Conservation (phyloP, 2,113 vertebrate species). For the Steatornis caripensis region DNA sequence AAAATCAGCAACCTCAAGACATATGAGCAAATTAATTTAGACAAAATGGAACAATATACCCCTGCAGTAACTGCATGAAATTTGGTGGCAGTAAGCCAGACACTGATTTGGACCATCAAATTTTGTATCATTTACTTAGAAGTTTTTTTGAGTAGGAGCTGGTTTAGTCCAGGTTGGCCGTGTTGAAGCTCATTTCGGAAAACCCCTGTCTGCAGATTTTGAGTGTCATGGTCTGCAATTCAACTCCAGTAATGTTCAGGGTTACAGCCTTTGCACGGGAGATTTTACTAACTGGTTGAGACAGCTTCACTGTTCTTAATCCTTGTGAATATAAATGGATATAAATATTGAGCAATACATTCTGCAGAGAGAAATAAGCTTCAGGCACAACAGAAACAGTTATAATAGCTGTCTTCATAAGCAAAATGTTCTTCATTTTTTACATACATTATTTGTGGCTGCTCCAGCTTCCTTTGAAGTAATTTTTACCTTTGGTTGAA, state of each 20-base stretch:
- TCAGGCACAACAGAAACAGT: not conserved
- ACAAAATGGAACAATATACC: not conserved
- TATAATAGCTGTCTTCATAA: not conserved
- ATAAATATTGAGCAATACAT: slow-evolving; percentile 4
- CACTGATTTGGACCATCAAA: not conserved
- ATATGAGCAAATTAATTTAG: not conserved
- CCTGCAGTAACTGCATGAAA: not conserved
- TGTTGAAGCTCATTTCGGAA: not conserved
- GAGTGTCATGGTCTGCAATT: not conserved
- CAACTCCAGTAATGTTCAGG: not conserved
- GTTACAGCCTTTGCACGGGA: not conserved
- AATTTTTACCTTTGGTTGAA: not conserved
- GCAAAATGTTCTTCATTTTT: not conserved
- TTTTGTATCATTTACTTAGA: not conserved
- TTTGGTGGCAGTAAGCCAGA: not conserved
- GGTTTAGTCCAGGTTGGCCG: not conserved
- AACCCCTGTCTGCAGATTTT: not conserved
- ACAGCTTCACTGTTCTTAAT: slow-evolving; percentile 5
- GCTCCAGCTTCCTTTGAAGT: not conserved
- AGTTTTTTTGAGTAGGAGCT: not conserved
- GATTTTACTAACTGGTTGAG: slow-evolving; percentile 11
- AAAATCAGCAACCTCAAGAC: not conserved
- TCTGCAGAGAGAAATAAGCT: slow-evolving; percentile 1
- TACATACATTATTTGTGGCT: not conserved
- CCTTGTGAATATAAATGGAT: slow-evolving; percentile 2